Conservation (phyloP, 2,888 invertebrate genomes). For the Caenorhabditis macrosperma region DNA sequence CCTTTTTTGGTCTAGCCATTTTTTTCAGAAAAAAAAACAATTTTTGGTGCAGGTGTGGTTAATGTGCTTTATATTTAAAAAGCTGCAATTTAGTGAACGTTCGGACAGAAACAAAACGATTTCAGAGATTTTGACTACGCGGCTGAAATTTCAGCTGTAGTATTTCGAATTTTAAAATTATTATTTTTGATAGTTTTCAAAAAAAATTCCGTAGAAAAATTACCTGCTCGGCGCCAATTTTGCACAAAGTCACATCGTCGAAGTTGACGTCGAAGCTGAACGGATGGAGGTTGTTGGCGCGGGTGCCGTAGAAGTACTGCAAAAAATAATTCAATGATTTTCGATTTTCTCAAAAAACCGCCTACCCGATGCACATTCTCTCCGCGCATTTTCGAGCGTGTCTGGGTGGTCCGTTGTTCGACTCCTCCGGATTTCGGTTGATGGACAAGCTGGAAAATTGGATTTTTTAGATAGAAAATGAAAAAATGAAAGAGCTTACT, state of each 20-base stretch:
- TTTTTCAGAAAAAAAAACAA: too few relatives aligned
- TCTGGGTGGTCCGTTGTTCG: conserved; percentile 69
- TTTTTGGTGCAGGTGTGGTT: too few relatives aligned
- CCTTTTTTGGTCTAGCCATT: too few relatives aligned
- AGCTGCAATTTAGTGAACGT: too few relatives aligned
- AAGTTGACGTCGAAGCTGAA: conserved; percentile 86
- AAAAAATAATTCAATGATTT: too few relatives aligned
- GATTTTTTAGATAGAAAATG: background rate
- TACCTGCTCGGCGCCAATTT: conserved; percentile 85
- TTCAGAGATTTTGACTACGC: too few relatives aligned
- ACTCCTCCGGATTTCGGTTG: conserved; percentile 97
- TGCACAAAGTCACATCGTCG: conserved; percentile 87
- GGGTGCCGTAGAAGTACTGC: conserved; percentile 95
- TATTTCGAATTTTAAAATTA: too few relatives aligned
- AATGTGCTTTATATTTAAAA: too few relatives aligned
- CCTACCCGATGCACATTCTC: conserved; percentile 80
- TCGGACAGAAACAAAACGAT: too few relatives aligned
- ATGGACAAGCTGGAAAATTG: conserved; percentile 85
- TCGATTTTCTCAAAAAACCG: background rate
- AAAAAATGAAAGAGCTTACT: background rate
- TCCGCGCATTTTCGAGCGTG: conserved; percentile 62
- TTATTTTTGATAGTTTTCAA: too few relatives aligned
- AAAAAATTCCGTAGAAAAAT: too few relatives aligned
- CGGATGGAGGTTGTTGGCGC: conserved; percentile 87
- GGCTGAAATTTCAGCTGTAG: too few relatives aligned